These are phyloP conservation scores for Onchidella celtica DNA, from an alignment of 2,888 invertebrate genomes.

Conservation along the genomic window DNA sequence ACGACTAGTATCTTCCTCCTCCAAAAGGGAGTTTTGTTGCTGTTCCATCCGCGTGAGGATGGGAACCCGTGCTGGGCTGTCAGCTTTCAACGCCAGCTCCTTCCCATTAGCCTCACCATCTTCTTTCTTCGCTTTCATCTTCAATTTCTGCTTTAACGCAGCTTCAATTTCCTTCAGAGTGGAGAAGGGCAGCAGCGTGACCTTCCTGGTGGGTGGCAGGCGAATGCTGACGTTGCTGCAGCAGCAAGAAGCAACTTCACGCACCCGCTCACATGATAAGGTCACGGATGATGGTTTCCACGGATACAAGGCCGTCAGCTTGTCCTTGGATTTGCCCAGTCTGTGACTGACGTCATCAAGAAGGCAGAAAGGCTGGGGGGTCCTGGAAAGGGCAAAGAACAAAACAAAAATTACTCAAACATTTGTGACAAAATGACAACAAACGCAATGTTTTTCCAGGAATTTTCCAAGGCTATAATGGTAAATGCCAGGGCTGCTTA, in stretches of 20 bases:
- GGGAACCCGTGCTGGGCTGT: conserved; percentile 15
- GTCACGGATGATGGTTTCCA: conserved; percentile 45
- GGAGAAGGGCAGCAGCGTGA: conserved; percentile 42
- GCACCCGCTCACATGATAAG: conserved; percentile 47
- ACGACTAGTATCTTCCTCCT: conserved; percentile 15
- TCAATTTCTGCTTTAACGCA: conserved; percentile 33
- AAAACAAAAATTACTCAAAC: too few species aligned
- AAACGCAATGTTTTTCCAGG: too few species aligned
- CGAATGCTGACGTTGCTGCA: conserved; percentile 51
- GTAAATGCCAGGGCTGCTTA: too few species aligned
- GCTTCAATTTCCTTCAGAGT: conserved; percentile 43
- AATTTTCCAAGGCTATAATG: too few species aligned
- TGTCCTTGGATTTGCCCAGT: conserved; percentile 37
- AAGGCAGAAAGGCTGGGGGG: conserved; percentile 48
- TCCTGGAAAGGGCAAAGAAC: conserved; percentile 8
- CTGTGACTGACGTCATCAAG: conserved; percentile 44
- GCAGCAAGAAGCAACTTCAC: conserved; percentile 49
- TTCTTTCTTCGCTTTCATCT: conserved; percentile 33
- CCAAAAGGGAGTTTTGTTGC: conserved; percentile 16
- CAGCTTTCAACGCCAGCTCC: background rate
- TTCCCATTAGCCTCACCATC: conserved; percentile 7
- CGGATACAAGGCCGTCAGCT: conserved; percentile 30
- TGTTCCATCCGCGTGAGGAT: conserved; percentile 36
- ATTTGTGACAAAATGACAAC: too few species aligned
- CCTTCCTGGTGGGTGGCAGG: conserved; percentile 42